Conservation (phyloP, 2,113 vertebrate species). For the Acanthisitta chloris region DNA sequence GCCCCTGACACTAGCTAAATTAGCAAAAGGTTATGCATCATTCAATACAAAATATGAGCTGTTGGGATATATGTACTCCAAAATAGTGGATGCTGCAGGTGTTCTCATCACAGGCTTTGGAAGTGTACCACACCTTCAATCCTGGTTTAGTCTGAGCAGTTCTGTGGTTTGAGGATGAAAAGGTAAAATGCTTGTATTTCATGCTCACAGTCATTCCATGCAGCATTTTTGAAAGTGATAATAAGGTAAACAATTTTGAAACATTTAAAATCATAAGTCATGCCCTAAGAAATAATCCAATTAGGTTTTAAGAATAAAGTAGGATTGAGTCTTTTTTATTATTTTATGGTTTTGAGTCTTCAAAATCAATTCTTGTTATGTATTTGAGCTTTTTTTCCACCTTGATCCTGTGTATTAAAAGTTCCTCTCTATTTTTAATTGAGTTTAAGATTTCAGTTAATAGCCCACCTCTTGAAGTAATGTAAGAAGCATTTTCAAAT, state of each 20-base stretch:
- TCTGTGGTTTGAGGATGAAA: not conserved
- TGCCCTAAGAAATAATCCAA: not conserved
- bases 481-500: not conserved
- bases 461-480: not conserved
- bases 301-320: not conserved
- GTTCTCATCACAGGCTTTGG: not conserved
- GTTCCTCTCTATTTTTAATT: constrained; percentile 16
- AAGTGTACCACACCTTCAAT: not conserved
- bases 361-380: not conserved
- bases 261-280: not conserved
- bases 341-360: not conserved
- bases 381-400: not conserved
- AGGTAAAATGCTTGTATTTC: not conserved
- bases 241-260: not conserved
- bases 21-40: not conserved
- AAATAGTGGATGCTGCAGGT: not conserved
- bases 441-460: not conserved
- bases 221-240: not conserved
- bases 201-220: not conserved
- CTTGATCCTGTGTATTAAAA: not conserved
- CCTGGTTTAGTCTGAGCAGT: not conserved
- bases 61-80: accelerated
- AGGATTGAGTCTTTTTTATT: not conserved
- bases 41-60: not conserved
- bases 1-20: not conserved